Conservation (phyloP, 2,113 vertebrate species). For the Cryptomyrus ogoouensis region DNA sequence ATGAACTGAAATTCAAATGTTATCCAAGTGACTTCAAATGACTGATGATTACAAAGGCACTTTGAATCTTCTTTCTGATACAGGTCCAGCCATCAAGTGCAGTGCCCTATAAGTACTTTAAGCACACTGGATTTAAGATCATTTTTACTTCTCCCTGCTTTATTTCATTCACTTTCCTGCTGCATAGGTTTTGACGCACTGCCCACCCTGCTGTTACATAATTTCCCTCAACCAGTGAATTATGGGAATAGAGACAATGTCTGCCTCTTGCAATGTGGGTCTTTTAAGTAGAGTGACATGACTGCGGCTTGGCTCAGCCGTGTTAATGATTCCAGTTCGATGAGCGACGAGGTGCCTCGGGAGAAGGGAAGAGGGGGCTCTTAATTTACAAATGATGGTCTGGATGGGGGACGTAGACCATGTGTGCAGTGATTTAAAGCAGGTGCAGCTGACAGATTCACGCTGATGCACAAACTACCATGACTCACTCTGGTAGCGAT, state of each 20-base stretch:
- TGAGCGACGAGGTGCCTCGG: neutral
- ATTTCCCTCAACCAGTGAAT: neutral
- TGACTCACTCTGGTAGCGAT: neutral
- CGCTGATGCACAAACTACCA: neutral
- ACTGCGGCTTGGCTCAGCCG: neutral
- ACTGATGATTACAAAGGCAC: neutral
- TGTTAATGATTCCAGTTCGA: neutral
- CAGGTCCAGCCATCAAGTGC: neutral
- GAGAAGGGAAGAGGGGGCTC: neutral
- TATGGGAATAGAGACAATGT: neutral
- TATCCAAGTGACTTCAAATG: neutral
- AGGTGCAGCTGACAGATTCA: neutral
- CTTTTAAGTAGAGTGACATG: neutral
- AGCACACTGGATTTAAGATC: neutral
- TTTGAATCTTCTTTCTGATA: neutral
- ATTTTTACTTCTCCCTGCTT: neutral
- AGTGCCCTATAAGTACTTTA: neutral
- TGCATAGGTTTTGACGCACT: neutral
- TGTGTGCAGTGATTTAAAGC: constrained; percentile 1
- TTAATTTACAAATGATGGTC: neutral
- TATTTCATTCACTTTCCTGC: neutral
- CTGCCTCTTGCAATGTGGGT: neutral
- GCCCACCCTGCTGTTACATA: neutral
- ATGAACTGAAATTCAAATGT: neutral
- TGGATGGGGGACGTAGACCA: neutral